Base-by-base conservation (phyloP, 2,797 vertebrate species). In the Eulemur rubriventer region DNA sequence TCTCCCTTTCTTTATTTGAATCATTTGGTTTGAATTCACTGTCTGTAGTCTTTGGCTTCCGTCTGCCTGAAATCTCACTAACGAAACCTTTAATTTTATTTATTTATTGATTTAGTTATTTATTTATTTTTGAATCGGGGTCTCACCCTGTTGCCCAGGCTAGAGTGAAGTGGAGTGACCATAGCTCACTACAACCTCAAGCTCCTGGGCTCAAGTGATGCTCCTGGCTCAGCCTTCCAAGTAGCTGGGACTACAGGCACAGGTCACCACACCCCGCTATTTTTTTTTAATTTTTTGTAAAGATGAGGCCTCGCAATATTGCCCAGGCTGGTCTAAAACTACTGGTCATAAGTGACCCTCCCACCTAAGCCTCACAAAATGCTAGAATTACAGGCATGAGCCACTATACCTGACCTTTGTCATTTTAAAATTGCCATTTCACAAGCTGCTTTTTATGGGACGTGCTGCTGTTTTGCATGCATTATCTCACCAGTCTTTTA, bases 401-500 rank as follows among this genome's bases (percentile, higher is more conserved):
- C 33, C 63, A 65, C 33, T 18, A 18, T 65, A n/a, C 65, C 18
- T 35, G 22, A 20, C 35, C 13, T 5, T 57, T 18, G 16, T 22
- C 26, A n/a, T 57, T 84, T 83, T 84, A 46, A 91, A 89, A 20
- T 84, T 26, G 73, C 6, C 79, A 43, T 28, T 91, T 79, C 55
- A 43, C 22, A 69, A 20, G 20, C 59, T 83, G 13, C 28, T 28
- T 50, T 69, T 84, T 61, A 61, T 30, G n/a, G 52, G 52, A 38
- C 3, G 80, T 41, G 20, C 26, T 83, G 67, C 22, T 87, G n/a
- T 57, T n/a, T 69, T 91, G 33, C 4, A 50, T 73, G 41, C 35
- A 46, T 46, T 59, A 72, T 59, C 63, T 94, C 70, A 63, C 78
- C 76, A 41, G 94, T 92, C 73, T 95, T 83, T 30, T 52, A 61